Base-by-base conservation (phyloP, 2,888 invertebrate genomes). In the Luperina testacea region DNA sequence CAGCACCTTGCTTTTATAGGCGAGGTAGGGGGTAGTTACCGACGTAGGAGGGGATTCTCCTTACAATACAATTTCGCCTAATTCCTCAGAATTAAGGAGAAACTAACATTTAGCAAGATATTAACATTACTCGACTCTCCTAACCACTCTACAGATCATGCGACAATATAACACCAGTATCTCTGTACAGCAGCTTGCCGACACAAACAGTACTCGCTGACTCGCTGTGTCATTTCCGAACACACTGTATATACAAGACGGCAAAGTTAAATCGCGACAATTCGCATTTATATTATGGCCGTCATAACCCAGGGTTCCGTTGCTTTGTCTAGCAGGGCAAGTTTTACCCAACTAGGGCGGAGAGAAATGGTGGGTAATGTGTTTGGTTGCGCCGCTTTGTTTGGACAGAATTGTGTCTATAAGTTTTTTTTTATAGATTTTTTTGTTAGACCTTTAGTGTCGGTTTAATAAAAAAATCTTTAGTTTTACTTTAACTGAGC, bases 201-300 rank as follows among this genome's bases (percentile, higher is more conserved):
- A 76, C 79, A 83, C 73, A 76, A 65, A 80, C 70, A 63, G 45
- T 48, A n/a, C 59, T 75, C 67, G 72, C 64, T 80, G 75, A 83
- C 80, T 77, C 83, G 84, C 89, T 88, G 86, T 88, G 90, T 92
- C 92, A 93, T 94, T 94, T 95, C 94, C 94, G 92, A 92, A 94
- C 91, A 90, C 90, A 90, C 88, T 90, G 90, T 88, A 88, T 87
- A 91, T 48, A 57, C 48, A 81, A 89, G 91, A 89, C 87, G 90
- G 89, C 85, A 13, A 90, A 94, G 93, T 95, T 93, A 93, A 92
- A 95, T 94, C 91, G 94, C 92, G 91, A 94, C 95, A 94, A 95
- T 95, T 95, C 95, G 93, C 95, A 95, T 95, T 95, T 95, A 94
- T 94, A 95, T 93, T 94, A 95, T 93, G 92, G 90, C 92, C 90